A percentile compares a stretch with the other conserved stretches of the same genome.
These are phyloP conservation scores for Neuroscelio doddi DNA, from an alignment of 2,888 invertebrate species.

Conservation along the genomic window DNA sequence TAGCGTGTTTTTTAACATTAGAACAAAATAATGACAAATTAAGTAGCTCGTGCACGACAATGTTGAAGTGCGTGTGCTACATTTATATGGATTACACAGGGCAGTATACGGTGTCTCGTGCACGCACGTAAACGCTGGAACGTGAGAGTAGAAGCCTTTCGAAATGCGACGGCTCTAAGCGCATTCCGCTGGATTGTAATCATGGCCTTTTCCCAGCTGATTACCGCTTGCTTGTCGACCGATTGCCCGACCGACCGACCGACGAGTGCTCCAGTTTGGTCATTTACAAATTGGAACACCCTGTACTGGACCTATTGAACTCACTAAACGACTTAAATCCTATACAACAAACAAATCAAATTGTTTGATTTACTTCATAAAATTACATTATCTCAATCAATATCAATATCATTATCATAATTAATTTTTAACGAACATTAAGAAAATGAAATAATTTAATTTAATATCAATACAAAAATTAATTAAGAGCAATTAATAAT, in stretches of 20 bases:
- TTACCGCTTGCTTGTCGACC: conserved; percentile 50
- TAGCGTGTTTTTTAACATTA: too few relatives aligned
- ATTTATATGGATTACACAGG: neutral
- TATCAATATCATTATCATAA: too few relatives aligned
- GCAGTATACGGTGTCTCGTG: conserved; percentile 5
- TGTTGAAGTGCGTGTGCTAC: neutral
- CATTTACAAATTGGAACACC: conserved; percentile 39
- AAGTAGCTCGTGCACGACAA: neutral
- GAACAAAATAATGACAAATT: neutral
- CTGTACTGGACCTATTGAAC: conserved; percentile 5
- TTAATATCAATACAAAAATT: too few relatives aligned
- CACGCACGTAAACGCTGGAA: conserved; percentile 35
- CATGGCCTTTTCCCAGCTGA: conserved; percentile 58
- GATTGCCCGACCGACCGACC: conserved; percentile 30
- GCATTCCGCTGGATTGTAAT: conserved; percentile 66
- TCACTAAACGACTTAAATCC: neutral
- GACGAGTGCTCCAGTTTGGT: conserved; percentile 40
- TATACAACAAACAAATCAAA: too few relatives aligned
- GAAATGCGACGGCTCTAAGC: conserved; percentile 60
- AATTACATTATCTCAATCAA: too few relatives aligned
- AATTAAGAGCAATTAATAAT: too few relatives aligned
- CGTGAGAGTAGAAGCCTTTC: conserved; percentile 60
- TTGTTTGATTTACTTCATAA: too few relatives aligned
- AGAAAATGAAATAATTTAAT: too few relatives aligned
- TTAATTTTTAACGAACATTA: too few relatives aligned